Conservation (phyloP, 2,888 invertebrate genomes). For the Drosophila colorata region DNA sequence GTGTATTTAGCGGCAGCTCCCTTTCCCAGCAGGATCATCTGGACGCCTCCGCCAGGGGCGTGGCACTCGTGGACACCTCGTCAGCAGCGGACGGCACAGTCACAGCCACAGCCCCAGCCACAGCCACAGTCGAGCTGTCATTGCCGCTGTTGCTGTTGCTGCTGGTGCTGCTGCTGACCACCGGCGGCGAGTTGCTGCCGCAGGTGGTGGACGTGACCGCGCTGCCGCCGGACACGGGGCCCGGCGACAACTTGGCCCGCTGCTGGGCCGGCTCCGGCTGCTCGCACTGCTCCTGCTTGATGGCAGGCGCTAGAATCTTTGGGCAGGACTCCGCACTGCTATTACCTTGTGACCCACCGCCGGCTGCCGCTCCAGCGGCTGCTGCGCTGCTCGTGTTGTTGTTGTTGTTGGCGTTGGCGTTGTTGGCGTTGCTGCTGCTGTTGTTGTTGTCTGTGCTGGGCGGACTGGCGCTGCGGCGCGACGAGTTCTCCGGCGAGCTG, state of each 20-base stretch:
- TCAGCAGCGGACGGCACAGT: slow-evolving; percentile 54
- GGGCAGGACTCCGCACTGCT: slow-evolving; percentile 47
- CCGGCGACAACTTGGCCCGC: slow-evolving; percentile 42
- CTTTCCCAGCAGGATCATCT: slow-evolving; percentile 55
- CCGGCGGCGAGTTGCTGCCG: slow-evolving; percentile 82
- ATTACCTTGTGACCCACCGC: slow-evolving; percentile 64
- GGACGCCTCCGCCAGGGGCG: slow-evolving; percentile 61
- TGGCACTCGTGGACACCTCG: slow-evolving; percentile 82
- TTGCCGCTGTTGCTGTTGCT: slow-evolving; percentile 47
- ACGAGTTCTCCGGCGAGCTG: slow-evolving; percentile 67
- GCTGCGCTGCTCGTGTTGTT: slow-evolving; percentile 25
- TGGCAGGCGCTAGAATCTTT: slow-evolving; percentile 51
- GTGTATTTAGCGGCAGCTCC: not conserved
- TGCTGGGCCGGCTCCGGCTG: slow-evolving; percentile 27
- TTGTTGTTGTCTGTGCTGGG: slow-evolving; percentile 65
- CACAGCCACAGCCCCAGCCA: not conserved
- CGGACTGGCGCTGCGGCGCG: slow-evolving; percentile 72
- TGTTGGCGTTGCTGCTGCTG: slow-evolving; percentile 45
- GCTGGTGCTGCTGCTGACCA: slow-evolving; percentile 84
- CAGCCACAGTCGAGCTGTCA: slow-evolving; percentile 10
- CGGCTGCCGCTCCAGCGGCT: slow-evolving; percentile 11
- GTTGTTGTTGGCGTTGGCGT: slow-evolving; percentile 24
- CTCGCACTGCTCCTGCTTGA: slow-evolving; percentile 15
- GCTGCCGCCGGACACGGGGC: slow-evolving; percentile 28
- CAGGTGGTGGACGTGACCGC: slow-evolving; percentile 84